Base-by-base conservation (phyloP, 35 echinoderm and acorn worm species). In the Lytechinus variegatus region DNA sequence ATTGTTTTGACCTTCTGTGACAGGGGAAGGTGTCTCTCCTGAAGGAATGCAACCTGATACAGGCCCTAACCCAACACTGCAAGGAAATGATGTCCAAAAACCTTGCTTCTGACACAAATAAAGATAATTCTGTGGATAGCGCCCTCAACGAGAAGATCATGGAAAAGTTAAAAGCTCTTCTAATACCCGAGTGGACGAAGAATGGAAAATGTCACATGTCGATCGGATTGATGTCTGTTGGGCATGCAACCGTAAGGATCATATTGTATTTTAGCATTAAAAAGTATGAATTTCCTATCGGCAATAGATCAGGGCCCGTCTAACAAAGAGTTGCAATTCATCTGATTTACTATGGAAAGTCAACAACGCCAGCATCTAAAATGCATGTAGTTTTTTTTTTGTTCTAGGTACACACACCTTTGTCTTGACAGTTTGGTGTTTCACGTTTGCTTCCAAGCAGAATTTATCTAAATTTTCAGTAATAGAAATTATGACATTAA, bases 21-120 rank as follows among this genome's bases (percentile, higher is more conserved):
- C 29, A 97, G 96, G 96, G 96, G 7, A 97, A 97, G 10, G 79
- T 97, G 19, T 94, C 95, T 27, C 28, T 97, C 53, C 91, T 97
- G 56, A 97, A 97, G 51, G 96, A 95, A 66, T 95, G 95, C 55
- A 72, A 95, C 58, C 86, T 95, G 4, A 24, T 19, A 4, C 52
- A 54, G 28, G 87, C 88, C 54, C 52, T 91, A 13, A 52, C 53
- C 6, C 19, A 86, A 10, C 60, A 94, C 2, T 55, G 54, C 86
- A 21, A 52, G 91, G 86, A 94, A 29, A 60, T 86, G 60, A 79
- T 71, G 60, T 94, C 19, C 27, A 27, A 52, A 27, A 54, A 94
- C 54, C 92, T 94, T 60, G 89, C 95, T 53, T 16, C 95, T 53
- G 88, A 54, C 52, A 91, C 4, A 24, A 79, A 79, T 5, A 79